These are phyloP conservation scores for Penaeus chinensis DNA, from an alignment of 1,140 invertebrate species.

Conservation along the genomic window DNA sequence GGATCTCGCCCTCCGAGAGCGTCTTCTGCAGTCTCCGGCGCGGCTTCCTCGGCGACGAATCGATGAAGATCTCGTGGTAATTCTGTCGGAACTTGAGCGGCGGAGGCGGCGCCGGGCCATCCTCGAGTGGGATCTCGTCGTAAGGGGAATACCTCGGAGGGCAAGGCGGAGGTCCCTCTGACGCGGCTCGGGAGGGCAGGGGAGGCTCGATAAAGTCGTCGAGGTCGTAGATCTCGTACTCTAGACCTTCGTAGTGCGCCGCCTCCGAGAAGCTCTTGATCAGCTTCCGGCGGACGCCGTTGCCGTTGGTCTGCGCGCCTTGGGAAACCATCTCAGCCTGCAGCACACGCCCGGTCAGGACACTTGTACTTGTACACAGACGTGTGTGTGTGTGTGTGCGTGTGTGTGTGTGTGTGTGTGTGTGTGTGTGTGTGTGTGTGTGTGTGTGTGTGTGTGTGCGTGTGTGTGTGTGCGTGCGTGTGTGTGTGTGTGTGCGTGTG, in stretches of 20 bases:
- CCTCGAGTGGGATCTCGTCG: constrained; percentile 50
- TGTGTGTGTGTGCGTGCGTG: no score
- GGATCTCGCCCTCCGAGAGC: constrained; percentile 82
- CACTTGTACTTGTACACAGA: not conserved
- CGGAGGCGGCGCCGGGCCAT: constrained; percentile 48
- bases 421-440: no score
- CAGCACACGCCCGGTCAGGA: not conserved
- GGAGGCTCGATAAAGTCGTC: constrained; percentile 53
- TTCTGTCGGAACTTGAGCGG: constrained; percentile 52
- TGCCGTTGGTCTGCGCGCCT: constrained; percentile 87
- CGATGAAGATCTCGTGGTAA: constrained; percentile 51
- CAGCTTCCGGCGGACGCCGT: constrained; percentile 75
- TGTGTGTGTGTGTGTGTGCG: no score
- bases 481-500: no score
- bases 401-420: no score
- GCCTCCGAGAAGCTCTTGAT: constrained; percentile 88
- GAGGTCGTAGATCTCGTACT: constrained; percentile 62
- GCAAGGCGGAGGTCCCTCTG: constrained; percentile 40
- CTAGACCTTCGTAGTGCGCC: constrained; percentile 66
- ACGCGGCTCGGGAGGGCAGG: constrained; percentile 37
- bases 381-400: not conserved
- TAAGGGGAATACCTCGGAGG: constrained; percentile 48
- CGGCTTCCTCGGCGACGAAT: constrained; percentile 39
- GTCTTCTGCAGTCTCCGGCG: constrained; percentile 75
- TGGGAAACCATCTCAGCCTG: constrained; percentile 86